Conservation (phyloP, 2,113 vertebrate species). For the Diadophis punctatus region DNA sequence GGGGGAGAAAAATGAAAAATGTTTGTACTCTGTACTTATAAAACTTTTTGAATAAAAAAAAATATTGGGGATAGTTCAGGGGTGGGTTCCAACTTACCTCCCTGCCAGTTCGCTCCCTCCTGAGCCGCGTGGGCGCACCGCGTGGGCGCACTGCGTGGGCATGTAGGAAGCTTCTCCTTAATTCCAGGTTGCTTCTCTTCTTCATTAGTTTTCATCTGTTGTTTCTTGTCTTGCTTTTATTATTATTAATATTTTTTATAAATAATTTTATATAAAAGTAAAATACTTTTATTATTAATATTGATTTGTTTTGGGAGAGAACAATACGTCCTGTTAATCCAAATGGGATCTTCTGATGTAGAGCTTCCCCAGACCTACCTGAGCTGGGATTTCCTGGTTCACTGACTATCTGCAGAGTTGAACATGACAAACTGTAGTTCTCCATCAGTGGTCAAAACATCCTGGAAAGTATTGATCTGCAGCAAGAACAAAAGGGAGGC, state of each 20-base stretch:
- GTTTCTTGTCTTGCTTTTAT: background rate
- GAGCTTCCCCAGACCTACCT: conserved; percentile 7
- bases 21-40: too few species aligned
- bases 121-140: too few species aligned
- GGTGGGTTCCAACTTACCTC: too few species aligned
- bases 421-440: background rate
- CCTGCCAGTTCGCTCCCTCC: too few species aligned
- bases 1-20: too few species aligned
- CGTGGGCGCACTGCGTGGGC: too few species aligned
- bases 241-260: background rate
- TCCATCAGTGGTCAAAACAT: conserved; percentile 5
- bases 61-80: too few species aligned
- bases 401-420: conserved; percentile 21
- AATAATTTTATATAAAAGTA: background rate
- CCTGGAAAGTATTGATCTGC: conserved; percentile 38
- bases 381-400: conserved; percentile 23
- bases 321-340: background rate
- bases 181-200: background rate
- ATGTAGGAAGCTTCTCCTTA: background rate
- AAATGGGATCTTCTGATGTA: background rate
- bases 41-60: too few species aligned
- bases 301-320: background rate
- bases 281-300: background rate
- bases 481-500: background rate
- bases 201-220: background rate